Base-by-base conservation (phyloP, 2,797 vertebrate species). In the Cuniculus paca region DNA sequence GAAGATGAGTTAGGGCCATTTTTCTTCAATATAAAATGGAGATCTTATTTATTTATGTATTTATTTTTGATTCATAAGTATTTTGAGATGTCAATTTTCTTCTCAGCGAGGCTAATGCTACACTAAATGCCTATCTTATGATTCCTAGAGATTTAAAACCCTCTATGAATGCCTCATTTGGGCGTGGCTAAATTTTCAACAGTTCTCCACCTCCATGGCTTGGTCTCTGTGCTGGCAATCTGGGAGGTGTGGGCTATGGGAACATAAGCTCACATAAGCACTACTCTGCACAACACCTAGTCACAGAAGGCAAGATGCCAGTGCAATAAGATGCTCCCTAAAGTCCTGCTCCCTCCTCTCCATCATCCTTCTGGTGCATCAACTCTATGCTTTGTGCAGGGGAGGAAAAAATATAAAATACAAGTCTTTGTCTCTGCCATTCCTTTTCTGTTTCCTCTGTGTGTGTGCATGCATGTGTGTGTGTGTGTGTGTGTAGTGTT, bases 61-160 rank as follows among this genome's bases (percentile, higher is more conserved):
- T 54, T 54, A 54, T 54, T 90, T 90, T 45, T 89, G 36, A 60
- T 87, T 94, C 20, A 19, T 48, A 83, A 91, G 20, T 91, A 82
- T 74, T 80, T 87, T 65, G 61, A 84, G 74, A 65, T 48, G 17
- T 61, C 26, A 39, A 4, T 81, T 87, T 85, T 95, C 31, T 89
- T 95, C 84, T 6, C 14, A 52, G 42, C 84, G 56, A 85, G n/a
- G 72, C 58, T 80, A 86, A 79, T 77, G 50, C 28, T 26, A 92
- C 24, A 42, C 94, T 89, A 58, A 22, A 58, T 58, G 58, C 22
- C 58, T 58, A 24, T 24, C 24, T 58, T 26, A 58, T 26, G 58
- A 58, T 26, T 58, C 24, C 24, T 26, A 24, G 22, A 7, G 58
- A 58, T 9, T 58, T 58, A 24, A 58, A 58, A 58, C 4, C 22